Percentiles rank a stretch among this genome's conserved stretches.
phyloP scores from a whole-genome alignment of 2,797 vertebrate genomes.

The Eurystomus glaucurus region DNA sequence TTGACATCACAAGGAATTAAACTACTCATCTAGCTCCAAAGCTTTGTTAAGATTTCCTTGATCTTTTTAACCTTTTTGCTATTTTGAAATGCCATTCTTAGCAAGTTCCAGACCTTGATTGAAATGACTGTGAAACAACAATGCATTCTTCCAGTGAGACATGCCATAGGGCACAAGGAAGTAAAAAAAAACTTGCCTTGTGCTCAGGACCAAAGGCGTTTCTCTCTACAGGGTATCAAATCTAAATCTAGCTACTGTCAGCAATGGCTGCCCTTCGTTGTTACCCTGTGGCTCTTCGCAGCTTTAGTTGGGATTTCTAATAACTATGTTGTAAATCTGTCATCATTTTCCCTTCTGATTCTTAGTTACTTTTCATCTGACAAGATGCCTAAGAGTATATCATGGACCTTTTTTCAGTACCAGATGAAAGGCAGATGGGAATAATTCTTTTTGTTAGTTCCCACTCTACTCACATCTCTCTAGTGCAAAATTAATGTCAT shows the following conservation, averaged over 20 bases:
- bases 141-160: not conserved
- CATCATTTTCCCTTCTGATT: not conserved
- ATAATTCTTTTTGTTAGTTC: conserved; percentile 4
- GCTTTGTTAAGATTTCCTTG: not conserved
- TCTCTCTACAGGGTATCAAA: not conserved
- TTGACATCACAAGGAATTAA: conserved; percentile 8
- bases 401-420: not conserved
- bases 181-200: not conserved
- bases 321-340: conserved; percentile 9
- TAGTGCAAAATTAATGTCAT: not conserved
- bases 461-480: not conserved
- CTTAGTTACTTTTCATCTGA: conserved; percentile 17
- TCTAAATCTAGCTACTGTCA: not conserved
- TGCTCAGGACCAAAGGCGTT: not conserved
- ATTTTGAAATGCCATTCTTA: not conserved
- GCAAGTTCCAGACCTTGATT: not conserved
- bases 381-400: not conserved
- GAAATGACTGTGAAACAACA: not conserved
- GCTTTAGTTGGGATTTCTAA: not conserved
- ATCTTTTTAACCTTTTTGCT: not conserved
- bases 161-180: not conserved
- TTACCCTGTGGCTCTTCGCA: not conserved
- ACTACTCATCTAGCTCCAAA: not conserved
- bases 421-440: conserved; percentile 16
- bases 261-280: not conserved